phyloP scores from a whole-genome alignment of 2,113 vertebrate genomes.

The Muntiacus reevesi region DNA sequence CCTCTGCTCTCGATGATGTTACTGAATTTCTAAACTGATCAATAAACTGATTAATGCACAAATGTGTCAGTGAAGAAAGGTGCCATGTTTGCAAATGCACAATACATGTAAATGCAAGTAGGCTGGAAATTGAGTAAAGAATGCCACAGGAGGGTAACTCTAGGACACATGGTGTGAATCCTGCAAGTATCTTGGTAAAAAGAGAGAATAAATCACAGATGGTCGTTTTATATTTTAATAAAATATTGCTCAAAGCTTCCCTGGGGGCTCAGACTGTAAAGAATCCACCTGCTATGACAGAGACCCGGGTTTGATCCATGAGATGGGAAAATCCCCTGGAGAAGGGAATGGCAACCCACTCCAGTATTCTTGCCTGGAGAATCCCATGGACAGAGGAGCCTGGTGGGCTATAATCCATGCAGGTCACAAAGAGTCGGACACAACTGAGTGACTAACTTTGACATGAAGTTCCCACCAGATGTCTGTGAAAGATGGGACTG shows the following conservation, averaged over 20 bases:
- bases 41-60: neutral
- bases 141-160: too few species aligned
- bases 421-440: neutral
- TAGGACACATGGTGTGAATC: neutral
- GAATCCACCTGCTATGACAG: neutral
- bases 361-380: neutral
- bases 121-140: rapidly evolving
- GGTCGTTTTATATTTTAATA: neutral
- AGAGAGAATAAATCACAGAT: neutral
- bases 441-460: neutral
- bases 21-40: neutral
- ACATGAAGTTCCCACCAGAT: neutral
- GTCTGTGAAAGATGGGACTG: neutral
- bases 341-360: neutral
- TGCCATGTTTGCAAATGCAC: neutral
- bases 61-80: neutral
- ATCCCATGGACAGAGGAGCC: neutral
- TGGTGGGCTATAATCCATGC: neutral
- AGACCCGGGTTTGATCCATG: neutral
- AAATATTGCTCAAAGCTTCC: neutral
- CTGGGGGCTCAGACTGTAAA: neutral
- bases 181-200: neutral
- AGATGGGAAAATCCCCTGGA: neutral
- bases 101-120: neutral
- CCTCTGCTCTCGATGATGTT: neutral